phyloP scores from a whole-genome alignment of 2,797 vertebrate species.

The Poeciliopsis infans region DNA sequence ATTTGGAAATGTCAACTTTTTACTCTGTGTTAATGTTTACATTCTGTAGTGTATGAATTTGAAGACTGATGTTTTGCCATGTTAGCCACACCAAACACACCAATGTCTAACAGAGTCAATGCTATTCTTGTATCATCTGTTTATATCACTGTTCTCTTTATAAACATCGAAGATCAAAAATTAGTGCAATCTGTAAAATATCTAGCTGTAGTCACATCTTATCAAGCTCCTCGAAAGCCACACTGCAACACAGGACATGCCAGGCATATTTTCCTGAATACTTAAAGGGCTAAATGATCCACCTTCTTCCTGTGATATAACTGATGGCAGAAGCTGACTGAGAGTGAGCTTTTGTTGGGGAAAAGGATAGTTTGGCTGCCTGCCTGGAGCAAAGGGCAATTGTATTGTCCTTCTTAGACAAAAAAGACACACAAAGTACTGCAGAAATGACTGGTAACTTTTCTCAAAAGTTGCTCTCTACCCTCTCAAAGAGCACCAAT shows the following conservation, averaged over 20 bases:
- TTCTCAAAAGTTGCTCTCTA: conserved; percentile 3
- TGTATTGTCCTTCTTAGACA: conserved; percentile 27
- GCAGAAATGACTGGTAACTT: conserved; percentile 14
- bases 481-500: conserved; percentile 12
- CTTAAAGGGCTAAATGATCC: conserved; percentile 25
- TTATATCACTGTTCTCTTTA: background rate
- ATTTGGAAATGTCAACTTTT: background rate
- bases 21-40: background rate
- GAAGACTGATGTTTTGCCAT: background rate
- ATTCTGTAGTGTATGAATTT: background rate
- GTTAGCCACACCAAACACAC: background rate
- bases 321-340: conserved; percentile 21
- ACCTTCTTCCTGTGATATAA: conserved; percentile 38
- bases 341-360: conserved; percentile 36
- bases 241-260: conserved; percentile 40
- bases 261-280: conserved; percentile 46
- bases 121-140: background rate
- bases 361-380: conserved; percentile 50
- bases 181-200: background rate
- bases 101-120: background rate
- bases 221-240: conserved; percentile 2
- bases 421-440: background rate
- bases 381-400: conserved; percentile 50
- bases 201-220: background rate
- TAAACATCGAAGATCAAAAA: background rate